Base-by-base conservation (phyloP, 2,113 vertebrate genomes). In the Typhlomys cinereus region DNA sequence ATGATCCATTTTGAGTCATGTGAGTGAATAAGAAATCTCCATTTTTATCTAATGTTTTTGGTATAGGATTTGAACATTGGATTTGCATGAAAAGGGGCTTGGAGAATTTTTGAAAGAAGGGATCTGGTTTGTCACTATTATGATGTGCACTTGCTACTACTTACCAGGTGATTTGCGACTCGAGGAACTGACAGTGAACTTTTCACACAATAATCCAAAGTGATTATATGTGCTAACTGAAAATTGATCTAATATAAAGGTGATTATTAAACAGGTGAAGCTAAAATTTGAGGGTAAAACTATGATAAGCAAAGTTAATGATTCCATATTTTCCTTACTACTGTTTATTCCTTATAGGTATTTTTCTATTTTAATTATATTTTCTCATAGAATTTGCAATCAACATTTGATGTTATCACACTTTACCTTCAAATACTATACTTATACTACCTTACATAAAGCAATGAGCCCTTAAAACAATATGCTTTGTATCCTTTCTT, bases 171-270 rank as follows among this genome's bases (percentile, higher is more conserved):
- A 78, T 66, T 34, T 69, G 27, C 44, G 7, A 48, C 61, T 6
- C 0, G 0, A 66, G 13, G 20, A 85, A 4, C 0, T 54, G 48
- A 1, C 7, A 44, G 31, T 52, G 36, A 75, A 69, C 29, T 36
- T 4, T 80, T 50, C 25, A 41, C 17, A 14, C 23, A 44, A n/a
- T 57, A 46, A 70, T 67, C 61, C 75, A 27, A 29, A 39, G 1
- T 57, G 36, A 41, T 71, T 79, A 31, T 50, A 23, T 0, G n/a
- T 54, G 6, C 2, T 59, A 74, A 84, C 21, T 71, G 54, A 73
- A 88, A 73, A 87, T 50, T 52, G 36, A 61, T 14, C n/a, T n/a
- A 34, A 23, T 34, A 6, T 54, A 62, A 44, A 36, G n/a, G 4
- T 1, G 7, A 4, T 2, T 27, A 44, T 34, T 44, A 91, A 50